A percentile compares a stretch with the other conserved stretches of the same genome.
Evolutionary conservation across 2,113 vertebrate genomes (phyloP).

Genomic region (Theristicus caerulescens): DNA sequence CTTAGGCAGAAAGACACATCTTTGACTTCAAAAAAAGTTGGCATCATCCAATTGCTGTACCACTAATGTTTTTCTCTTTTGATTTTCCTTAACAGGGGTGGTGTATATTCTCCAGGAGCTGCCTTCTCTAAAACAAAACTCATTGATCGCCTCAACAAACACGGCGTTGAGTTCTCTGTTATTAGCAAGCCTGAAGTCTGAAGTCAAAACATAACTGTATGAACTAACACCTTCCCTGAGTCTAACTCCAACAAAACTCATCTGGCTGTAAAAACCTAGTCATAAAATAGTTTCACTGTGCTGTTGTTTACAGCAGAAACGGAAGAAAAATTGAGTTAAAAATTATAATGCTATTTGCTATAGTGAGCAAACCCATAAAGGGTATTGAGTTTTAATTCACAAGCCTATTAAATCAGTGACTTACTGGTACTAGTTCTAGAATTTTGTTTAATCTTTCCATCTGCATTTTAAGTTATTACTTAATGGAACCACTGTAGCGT

Average conservation of each 20-base stretch:
- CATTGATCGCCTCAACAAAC: constrained; percentile 87
- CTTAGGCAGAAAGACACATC: background rate
- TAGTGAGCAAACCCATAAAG: background rate
- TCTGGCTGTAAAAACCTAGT: background rate
- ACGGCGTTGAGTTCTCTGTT: constrained; percentile 90
- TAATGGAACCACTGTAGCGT: background rate
- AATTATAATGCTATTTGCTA: background rate
- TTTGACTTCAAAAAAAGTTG: background rate
- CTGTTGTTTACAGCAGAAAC: background rate
- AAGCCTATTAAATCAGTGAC: background rate
- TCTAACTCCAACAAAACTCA: constrained; percentile 22
- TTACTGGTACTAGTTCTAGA: background rate
- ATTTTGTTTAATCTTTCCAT: background rate
- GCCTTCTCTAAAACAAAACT: constrained; percentile 89
- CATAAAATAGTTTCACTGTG: background rate
- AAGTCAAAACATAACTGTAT: background rate
- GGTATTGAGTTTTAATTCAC: background rate
- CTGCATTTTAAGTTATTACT: background rate
- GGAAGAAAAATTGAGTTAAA: background rate
- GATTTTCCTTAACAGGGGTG: constrained; percentile 80
- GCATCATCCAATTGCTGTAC: background rate
- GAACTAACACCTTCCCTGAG: constrained; percentile 30
- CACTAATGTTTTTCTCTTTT: background rate
- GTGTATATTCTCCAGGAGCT: constrained; percentile 92
- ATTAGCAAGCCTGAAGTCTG: constrained; percentile 76